A percentile compares a stretch with the other conserved stretches of the same genome.
Evolutionary conservation across 1,140 invertebrate genomes (phyloP).

Genomic region (Lepidurus couesii): DNA sequence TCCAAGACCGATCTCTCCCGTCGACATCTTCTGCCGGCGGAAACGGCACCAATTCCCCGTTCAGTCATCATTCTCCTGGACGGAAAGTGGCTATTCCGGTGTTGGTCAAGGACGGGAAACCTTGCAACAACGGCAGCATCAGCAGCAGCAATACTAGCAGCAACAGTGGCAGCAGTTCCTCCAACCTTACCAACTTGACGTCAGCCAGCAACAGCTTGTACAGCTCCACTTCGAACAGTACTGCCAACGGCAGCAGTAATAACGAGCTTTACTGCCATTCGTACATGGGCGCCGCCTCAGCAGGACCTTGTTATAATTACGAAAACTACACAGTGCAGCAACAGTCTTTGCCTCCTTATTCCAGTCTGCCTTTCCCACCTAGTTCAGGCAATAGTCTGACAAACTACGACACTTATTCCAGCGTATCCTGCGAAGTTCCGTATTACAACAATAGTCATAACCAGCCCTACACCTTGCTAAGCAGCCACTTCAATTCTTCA

Average conservation of each 20-base stretch:
- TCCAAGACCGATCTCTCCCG: slow-evolving; percentile 38
- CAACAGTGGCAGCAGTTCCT: slow-evolving; percentile 26
- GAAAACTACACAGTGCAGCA: slow-evolving; percentile 28
- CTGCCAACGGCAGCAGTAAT: not conserved
- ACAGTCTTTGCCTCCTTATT: slow-evolving; percentile 12
- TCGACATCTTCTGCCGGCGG: not conserved
- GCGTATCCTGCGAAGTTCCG: slow-evolving; percentile 1
- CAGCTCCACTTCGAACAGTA: not conserved
- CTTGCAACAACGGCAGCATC: slow-evolving; percentile 40
- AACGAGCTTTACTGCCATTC: not conserved
- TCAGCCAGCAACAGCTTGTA: slow-evolving; percentile 9
- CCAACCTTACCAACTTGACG: not conserved
- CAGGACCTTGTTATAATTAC: not conserved
- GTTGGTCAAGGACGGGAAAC: slow-evolving; percentile 48
- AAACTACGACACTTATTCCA: not conserved
- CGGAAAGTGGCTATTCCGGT: slow-evolving; percentile 46
- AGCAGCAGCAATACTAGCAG: slow-evolving; percentile 34
- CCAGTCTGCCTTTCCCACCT: not conserved
- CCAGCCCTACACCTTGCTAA: slow-evolving; percentile 23
- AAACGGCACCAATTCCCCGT: not conserved
- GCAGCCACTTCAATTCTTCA: slow-evolving; percentile 32
- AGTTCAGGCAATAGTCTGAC: not conserved
- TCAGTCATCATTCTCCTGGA: not conserved
- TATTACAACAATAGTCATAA: slow-evolving; percentile 7
- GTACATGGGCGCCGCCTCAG: not conserved